Evolutionary conservation across 1,140 invertebrate genomes (phyloP), one percentile per base, ranked within the genome.

Genomic region (Calephelis nemesis): DNA sequence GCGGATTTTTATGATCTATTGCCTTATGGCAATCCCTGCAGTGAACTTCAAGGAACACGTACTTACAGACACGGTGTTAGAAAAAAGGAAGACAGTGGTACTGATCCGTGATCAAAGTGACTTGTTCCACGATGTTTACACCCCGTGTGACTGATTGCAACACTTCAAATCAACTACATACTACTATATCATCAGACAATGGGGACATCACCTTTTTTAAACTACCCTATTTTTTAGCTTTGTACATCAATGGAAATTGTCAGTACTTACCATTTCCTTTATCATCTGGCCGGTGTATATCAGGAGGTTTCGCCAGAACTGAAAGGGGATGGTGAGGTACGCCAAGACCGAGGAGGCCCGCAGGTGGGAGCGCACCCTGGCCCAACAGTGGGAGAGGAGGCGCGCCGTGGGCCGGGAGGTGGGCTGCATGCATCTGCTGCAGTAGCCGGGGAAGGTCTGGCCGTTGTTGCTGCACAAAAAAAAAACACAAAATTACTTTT

Each of bases 391-490:
- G 92, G 66, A 94, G 92, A 93, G 78, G 95, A 84, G 86, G 97
- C 95, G 70, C 95, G 93, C 95, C 93, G 79, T 97, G 96, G 4
- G 96, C 95, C 19, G 96, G 96, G 71, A 98, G 82, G 87, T 98
- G 96, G 82, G 97, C 95, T 7, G 97, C 97, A 81, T 98, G 97
- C 96, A 98, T 97, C 92, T 98, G 97, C 90, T 97, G 97, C 85
- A 96, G 85, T 74, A 96, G 80, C 84, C 96, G 93, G 1, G 95
- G 96, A 63, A 96, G 85, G 83, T 96, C 96, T 47, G 95, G 95
- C 81, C 96, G 93, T 87, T 96, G 95, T 95, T 96, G 95, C 95
- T 96, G 92, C 45, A 94, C 75, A 69, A 75, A 77, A 74, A n/a
- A 71, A 67, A 62, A 68, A 66, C 15, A 54, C 42, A 42, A 5